Conservation (phyloP, 2,797 vertebrate species). For the Halcyon leucocephala region DNA sequence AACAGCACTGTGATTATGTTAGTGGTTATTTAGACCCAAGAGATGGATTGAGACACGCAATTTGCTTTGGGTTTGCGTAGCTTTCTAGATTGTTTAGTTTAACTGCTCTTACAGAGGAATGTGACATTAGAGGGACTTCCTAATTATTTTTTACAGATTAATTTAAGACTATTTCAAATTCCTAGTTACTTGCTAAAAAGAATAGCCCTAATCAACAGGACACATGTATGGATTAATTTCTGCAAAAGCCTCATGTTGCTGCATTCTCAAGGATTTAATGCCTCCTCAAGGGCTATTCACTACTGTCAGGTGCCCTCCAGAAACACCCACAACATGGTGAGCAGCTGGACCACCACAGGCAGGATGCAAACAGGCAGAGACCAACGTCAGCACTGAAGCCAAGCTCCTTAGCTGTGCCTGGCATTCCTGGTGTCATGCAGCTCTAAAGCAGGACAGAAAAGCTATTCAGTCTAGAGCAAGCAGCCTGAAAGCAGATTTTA, state of each 20-base stretch:
- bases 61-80: neutral
- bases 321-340: neutral
- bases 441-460: conserved; percentile 30
- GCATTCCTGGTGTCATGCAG: neutral
- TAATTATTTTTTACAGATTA: neutral
- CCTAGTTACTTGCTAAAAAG: neutral
- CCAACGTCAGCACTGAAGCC: neutral
- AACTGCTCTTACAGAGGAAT: neutral
- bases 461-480: neutral
- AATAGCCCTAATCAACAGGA: neutral
- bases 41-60: neutral
- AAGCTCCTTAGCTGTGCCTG: neutral
- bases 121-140: neutral
- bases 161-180: neutral
- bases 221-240: neutral
- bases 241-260: neutral
- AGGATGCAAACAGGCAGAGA: neutral
- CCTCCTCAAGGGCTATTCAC: neutral
- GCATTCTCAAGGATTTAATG: neutral
- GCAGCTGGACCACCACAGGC: neutral
- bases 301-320: neutral
- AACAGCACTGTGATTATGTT: neutral
- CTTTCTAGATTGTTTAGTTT: neutral
- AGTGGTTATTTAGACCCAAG: neutral
- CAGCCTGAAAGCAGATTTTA: conserved; percentile 56